Conservation (phyloP, 2,888 invertebrate genomes). For the Choristoneura rosaceana region DNA sequence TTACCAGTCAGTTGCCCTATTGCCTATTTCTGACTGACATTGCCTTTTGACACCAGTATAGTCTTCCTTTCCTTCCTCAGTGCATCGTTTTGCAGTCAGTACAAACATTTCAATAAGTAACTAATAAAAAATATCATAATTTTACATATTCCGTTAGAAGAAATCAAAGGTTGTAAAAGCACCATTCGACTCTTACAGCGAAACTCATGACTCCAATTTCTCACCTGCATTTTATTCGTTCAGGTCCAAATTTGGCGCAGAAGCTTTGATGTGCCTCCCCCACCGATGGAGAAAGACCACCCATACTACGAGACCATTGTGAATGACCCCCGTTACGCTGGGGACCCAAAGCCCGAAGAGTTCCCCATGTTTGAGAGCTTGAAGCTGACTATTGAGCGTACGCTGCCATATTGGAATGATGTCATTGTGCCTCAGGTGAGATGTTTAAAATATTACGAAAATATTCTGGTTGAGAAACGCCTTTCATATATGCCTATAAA, state of each 20-base stretch:
- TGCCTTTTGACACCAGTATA: too few species aligned
- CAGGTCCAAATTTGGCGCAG: slow-evolving; percentile 94
- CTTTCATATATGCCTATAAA: too few species aligned
- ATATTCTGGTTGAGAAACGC: too few species aligned
- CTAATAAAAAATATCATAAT: too few species aligned
- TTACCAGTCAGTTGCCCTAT: too few species aligned
- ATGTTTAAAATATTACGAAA: too few species aligned
- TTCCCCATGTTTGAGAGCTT: slow-evolving; percentile 94
- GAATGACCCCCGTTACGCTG: slow-evolving; percentile 90
- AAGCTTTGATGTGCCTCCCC: slow-evolving; percentile 93
- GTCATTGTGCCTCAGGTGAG: slow-evolving; percentile 89
- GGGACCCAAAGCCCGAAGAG: slow-evolving; percentile 89
- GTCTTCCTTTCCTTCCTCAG: too few species aligned
- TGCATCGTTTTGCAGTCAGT: too few species aligned
- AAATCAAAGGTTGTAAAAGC: not conserved
- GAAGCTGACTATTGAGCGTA: slow-evolving; percentile 92
- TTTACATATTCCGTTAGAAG: too few species aligned
- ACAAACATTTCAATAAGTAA: too few species aligned
- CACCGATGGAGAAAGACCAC: slow-evolving; percentile 91
- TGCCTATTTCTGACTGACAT: too few species aligned
- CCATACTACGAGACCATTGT: slow-evolving; percentile 91
- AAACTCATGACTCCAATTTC: not conserved
- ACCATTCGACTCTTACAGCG: not conserved
- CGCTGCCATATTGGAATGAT: slow-evolving; percentile 94
- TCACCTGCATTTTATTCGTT: slow-evolving; percentile 16